Conservation (phyloP, 2,888 invertebrate species). For the Athrips mouffetella region DNA sequence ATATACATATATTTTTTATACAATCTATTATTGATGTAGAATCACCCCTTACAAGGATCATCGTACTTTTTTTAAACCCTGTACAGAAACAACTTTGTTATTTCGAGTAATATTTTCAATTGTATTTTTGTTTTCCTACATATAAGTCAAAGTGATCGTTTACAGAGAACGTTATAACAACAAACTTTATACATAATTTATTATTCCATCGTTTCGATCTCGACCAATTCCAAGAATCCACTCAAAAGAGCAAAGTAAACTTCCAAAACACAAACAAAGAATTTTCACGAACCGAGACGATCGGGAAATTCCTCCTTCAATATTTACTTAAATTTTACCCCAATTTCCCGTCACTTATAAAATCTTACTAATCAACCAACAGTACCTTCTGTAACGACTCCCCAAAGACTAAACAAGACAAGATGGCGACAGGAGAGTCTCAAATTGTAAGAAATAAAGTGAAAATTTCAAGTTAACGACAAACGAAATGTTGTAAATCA, state of each 20-base stretch:
- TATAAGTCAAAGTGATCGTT: background rate
- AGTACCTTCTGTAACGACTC: conserved; percentile 36
- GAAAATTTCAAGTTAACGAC: conserved; percentile 42
- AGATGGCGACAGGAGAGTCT: background rate
- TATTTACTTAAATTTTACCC: conserved; percentile 9
- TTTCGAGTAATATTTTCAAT: too few species aligned
- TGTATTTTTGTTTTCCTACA: too few species aligned
- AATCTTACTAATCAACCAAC: conserved; percentile 25
- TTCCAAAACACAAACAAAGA: conserved; percentile 19
- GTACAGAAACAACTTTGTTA: too few species aligned
- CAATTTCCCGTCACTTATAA: conserved; percentile 1
- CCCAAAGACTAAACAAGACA: conserved; percentile 40
- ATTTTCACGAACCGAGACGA: conserved; percentile 28
- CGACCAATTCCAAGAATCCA: background rate
- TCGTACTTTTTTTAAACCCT: too few species aligned
- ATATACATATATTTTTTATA: too few species aligned
- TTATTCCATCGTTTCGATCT: too few species aligned
- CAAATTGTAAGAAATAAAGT: conserved; percentile 46
- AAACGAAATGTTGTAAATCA: conserved; percentile 56
- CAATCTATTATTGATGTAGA: too few species aligned
- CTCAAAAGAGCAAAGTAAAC: background rate
- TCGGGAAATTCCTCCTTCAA: conserved; percentile 5
- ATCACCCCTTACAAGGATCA: too few species aligned
- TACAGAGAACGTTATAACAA: background rate
- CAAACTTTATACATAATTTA: background rate